Conservation (phyloP, 2,888 invertebrate species). For the Tinea semifulvella region DNA sequence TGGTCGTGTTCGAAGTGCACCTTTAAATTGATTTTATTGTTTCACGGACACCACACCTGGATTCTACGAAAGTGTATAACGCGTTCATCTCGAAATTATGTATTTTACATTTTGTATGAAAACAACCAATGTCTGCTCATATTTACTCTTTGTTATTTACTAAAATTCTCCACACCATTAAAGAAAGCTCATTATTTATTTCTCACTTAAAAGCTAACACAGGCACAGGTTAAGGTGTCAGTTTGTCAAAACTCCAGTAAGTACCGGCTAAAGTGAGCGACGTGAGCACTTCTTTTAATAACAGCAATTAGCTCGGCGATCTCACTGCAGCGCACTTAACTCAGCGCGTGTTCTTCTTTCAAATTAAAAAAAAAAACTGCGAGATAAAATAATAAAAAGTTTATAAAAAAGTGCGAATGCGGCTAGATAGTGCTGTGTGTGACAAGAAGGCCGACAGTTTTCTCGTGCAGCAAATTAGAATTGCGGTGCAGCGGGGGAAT, state of each 20-base stretch:
- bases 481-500: too few species aligned
- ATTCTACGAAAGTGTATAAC: too few species aligned
- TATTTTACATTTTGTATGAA: too few species aligned
- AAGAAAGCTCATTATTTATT: neutral
- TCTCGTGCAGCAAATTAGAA: neutral
- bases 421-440: too few species aligned
- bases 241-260: constrained; percentile 8
- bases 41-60: too few species aligned
- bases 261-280: constrained; percentile 22
- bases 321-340: constrained; percentile 9
- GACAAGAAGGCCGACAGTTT: too few species aligned
- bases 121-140: too few species aligned
- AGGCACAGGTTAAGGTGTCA: constrained; percentile 11
- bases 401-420: too few species aligned
- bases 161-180: neutral
- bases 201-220: constrained; percentile 10
- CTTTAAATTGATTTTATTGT: too few species aligned
- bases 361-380: constrained; percentile 2
- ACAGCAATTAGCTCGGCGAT: constrained; percentile 39
- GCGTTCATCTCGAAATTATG: too few species aligned
- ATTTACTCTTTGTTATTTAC: neutral
- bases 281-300: constrained; percentile 44
- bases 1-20: too few species aligned
- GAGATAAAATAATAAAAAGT: too few species aligned
- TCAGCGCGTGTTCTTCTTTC: constrained; percentile 5